phyloP scores from a whole-genome alignment of 1,140 invertebrate species.

The Parapsyche elsis region DNA sequence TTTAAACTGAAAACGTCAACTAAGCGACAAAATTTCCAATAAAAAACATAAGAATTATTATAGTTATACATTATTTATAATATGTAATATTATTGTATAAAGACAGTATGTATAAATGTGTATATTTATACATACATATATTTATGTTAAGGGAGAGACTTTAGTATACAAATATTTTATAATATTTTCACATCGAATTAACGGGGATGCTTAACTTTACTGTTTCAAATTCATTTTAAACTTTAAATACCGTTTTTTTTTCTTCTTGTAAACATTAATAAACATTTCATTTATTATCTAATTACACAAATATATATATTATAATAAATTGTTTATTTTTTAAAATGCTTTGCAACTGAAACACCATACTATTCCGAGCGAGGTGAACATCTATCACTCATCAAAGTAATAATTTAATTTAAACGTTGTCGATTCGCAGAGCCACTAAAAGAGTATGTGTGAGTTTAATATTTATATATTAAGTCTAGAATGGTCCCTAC shows the following conservation, averaged over 20 bases:
- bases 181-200: slow-evolving; percentile 47
- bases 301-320: background rate
- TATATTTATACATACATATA: slow-evolving; percentile 1
- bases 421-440: too few relatives aligned
- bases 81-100: slow-evolving; percentile 14
- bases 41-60: slow-evolving; percentile 29
- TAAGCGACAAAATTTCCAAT: slow-evolving; percentile 40
- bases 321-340: background rate
- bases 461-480: too few relatives aligned
- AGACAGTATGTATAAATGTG: slow-evolving; percentile 8
- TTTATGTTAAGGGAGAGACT: slow-evolving; percentile 18
- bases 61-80: slow-evolving; percentile 30
- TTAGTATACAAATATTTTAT: slow-evolving; percentile 38
- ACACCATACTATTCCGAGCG: too few relatives aligned
- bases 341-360: too few relatives aligned
- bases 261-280: slow-evolving; percentile 21
- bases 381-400: too few relatives aligned
- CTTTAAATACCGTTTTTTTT: slow-evolving; percentile 31
- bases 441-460: too few relatives aligned
- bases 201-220: slow-evolving; percentile 31
- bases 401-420: too few relatives aligned
- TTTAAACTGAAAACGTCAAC: slow-evolving; percentile 7
- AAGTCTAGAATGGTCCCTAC: slow-evolving; percentile 24
- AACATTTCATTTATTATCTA: slow-evolving; percentile 27
- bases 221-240: slow-evolving; percentile 27